Percentiles rank a stretch among this genome's conserved stretches.
Conservation (phyloP, 2,113 vertebrate species). For the Peromyscus leucopus region DNA sequence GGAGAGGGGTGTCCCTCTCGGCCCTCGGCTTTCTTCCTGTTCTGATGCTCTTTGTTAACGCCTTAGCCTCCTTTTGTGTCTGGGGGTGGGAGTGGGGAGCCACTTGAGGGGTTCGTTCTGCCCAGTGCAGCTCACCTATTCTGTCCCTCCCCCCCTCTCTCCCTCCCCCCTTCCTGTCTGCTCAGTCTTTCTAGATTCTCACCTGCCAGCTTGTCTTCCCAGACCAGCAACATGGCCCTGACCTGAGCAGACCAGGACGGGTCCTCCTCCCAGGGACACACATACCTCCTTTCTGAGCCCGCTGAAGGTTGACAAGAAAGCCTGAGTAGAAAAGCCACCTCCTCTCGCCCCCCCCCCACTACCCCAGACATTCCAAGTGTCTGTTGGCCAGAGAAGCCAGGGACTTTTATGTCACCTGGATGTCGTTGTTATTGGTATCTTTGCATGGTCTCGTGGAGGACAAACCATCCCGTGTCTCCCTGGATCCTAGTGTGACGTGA, state of each 20-base stretch:
- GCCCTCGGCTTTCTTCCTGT: constrained; percentile 39
- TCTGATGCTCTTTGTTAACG: constrained; percentile 33
- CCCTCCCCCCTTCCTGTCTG: not conserved
- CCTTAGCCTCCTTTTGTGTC: constrained; percentile 28
- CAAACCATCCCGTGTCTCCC: not conserved
- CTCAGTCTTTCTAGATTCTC: not conserved
- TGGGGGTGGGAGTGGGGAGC: not conserved
- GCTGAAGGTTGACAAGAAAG: not conserved
- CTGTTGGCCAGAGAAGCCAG: not conserved
- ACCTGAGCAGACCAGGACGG: not conserved
- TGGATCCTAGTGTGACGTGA: not conserved
- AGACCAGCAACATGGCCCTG: not conserved
- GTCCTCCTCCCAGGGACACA: not conserved
- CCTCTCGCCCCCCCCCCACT: too few relatives aligned
- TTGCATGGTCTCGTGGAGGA: not conserved
- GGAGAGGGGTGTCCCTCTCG: not conserved
- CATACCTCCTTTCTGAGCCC: not conserved
- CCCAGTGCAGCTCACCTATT: too few relatives aligned
- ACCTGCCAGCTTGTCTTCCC: not conserved
- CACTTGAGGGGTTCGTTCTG: not conserved
- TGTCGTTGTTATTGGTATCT: not conserved
- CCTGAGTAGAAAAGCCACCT: not conserved
- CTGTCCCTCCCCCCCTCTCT: not conserved
- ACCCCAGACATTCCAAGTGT: not conserved
- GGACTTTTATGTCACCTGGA: not conserved